These are phyloP conservation scores for Puma concolor DNA, from an alignment of 2,113 vertebrate genomes.

Conservation along the genomic window DNA sequence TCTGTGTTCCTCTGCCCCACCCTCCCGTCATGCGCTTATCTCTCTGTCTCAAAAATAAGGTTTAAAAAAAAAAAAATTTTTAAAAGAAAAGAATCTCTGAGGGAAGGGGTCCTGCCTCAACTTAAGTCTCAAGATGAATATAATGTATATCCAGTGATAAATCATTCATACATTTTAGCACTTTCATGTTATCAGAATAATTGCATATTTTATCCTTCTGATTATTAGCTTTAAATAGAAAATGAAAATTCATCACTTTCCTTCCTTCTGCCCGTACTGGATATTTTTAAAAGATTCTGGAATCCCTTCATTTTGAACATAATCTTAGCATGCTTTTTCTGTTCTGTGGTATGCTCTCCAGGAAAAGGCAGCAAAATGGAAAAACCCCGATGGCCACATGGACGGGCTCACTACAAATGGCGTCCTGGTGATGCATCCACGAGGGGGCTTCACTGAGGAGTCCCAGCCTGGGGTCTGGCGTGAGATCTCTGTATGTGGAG, in stretches of 20 bases:
- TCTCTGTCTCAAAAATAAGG: too few species aligned
- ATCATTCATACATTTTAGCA: not conserved
- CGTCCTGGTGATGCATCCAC: constrained; percentile 98
- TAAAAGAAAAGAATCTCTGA: not conserved
- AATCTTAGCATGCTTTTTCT: not conserved
- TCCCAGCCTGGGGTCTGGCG: constrained; percentile 97
- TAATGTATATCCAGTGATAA: not conserved
- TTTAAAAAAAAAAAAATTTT: too few species aligned
- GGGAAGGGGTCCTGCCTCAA: not conserved
- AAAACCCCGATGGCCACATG: constrained; percentile 99
- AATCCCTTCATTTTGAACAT: not conserved
- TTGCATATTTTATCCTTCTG: not conserved
- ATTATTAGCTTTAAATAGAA: constrained; percentile 10
- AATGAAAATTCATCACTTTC: not conserved
- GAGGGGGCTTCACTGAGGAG: constrained; percentile 96
- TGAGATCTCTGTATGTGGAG: constrained; percentile 98
- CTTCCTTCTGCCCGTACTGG: not conserved
- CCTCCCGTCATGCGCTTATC: too few species aligned
- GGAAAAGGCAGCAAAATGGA: constrained; percentile 99
- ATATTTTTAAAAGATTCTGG: not conserved
- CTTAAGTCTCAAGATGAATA: not conserved
- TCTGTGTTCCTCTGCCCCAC: too few species aligned
- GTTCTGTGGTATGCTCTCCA: constrained; percentile 77
- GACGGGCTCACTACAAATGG: constrained; percentile 98
- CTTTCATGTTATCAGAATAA: not conserved